Percentiles rank a stretch among this genome's conserved stretches.
Conservation (phyloP, 2,113 vertebrate species). For the Mus musculus region GRCm39 chr5:62245001-62245500, state of each 20-base stretch:
- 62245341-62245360: background rate
- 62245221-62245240: accelerated
- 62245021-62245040: background rate
- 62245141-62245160: too few relatives aligned
- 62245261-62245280: background rate
- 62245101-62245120: background rate
- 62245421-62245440: background rate
- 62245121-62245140: background rate
- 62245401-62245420: background rate
- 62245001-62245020: background rate
- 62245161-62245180: background rate
- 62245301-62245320: accelerated
- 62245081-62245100: background rate
- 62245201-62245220: background rate
- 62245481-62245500: background rate
- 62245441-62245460: background rate
- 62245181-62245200: background rate
- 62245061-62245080: background rate
- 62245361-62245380: background rate
- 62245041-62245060: background rate
- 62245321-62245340: background rate
- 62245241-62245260: accelerated
- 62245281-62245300: background rate
- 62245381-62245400: background rate
- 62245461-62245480: background rate